phyloP scores from a whole-genome alignment of 1,140 invertebrate species.

The Drosophila pseudoananassae region DNA sequence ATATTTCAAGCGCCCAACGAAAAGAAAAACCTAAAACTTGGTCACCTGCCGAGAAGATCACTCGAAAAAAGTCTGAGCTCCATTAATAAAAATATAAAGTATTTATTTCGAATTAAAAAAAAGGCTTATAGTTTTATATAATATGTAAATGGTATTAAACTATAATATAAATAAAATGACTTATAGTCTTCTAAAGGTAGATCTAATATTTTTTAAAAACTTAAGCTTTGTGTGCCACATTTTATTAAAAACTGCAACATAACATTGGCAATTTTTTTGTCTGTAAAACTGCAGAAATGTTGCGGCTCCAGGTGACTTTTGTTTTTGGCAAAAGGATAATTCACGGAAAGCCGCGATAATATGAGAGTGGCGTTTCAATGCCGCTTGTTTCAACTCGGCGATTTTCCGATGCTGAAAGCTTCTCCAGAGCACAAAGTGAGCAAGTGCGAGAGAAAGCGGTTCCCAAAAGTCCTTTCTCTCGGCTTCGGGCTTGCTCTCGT shows the following conservation, averaged over 20 bases:
- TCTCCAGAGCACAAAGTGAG: constrained; percentile 1
- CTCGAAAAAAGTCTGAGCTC: background rate
- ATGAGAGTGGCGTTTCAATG: constrained; percentile 35
- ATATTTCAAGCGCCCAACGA: constrained; percentile 47
- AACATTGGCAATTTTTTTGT: background rate
- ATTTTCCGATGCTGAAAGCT: constrained; percentile 30
- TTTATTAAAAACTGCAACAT: background rate
- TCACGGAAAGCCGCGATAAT: constrained; percentile 32
- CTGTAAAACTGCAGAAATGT: background rate
- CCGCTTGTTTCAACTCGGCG: constrained; percentile 25
- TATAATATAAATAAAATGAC: too few species aligned
- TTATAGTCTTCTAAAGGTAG: too few species aligned
- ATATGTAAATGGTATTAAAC: too few species aligned
- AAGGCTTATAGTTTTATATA: too few species aligned
- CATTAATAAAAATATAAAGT: too few species aligned
- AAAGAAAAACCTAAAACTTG: constrained; percentile 32
- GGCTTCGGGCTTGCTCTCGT: constrained; percentile 10
- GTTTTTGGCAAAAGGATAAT: constrained; percentile 8
- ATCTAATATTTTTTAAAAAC: too few species aligned
- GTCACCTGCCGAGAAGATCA: constrained; percentile 58
- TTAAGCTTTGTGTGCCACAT: background rate
- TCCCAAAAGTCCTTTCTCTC: constrained; percentile 1
- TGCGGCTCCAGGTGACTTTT: background rate
- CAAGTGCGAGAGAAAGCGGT: background rate
- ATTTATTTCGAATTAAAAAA: too few species aligned